A percentile compares a stretch with the other conserved stretches of the same genome.
Conservation (phyloP, 1,140 invertebrate species). For the Drosophila sechellia region DNA sequence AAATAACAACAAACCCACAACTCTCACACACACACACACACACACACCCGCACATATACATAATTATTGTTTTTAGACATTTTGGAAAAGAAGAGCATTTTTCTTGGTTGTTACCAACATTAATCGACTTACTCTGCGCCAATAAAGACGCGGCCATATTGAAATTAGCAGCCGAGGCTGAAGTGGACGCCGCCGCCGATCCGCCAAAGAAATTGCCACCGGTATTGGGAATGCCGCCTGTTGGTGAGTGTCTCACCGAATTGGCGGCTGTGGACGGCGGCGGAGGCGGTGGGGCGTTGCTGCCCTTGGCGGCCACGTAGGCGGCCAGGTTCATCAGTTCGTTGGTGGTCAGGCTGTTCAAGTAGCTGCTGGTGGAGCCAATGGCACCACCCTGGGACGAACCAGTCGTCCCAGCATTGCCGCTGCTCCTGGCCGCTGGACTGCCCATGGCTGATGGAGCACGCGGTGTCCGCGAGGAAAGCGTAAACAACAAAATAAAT, state of each 20-base stretch:
- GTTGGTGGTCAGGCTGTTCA: slow-evolving; percentile 74
- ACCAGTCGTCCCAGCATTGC: slow-evolving; percentile 8
- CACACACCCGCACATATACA: neutral
- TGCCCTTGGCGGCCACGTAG: slow-evolving; percentile 71
- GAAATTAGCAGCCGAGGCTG: slow-evolving; percentile 71
- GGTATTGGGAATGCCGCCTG: slow-evolving; percentile 3
- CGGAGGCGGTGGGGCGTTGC: slow-evolving; percentile 37
- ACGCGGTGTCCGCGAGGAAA: neutral
- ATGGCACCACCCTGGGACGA: slow-evolving; percentile 15
- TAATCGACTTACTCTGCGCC: slow-evolving; percentile 90
- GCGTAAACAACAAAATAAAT: slow-evolving; percentile 7
- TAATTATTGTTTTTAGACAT: neutral
- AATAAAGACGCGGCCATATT: slow-evolving; percentile 88
- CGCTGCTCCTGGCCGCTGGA: slow-evolving; percentile 44
- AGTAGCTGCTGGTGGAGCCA: slow-evolving; percentile 60
- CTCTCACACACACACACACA: neutral
- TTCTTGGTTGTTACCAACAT: slow-evolving; percentile 84
- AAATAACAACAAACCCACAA: neutral
- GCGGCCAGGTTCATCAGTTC: slow-evolving; percentile 80
- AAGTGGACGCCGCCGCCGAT: slow-evolving; percentile 35
- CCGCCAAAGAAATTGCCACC: slow-evolving; percentile 34
- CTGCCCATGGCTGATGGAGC: slow-evolving; percentile 38
- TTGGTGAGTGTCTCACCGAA: slow-evolving; percentile 25
- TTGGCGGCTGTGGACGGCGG: slow-evolving; percentile 35
- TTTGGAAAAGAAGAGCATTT: slow-evolving; percentile 6